phyloP scores from a whole-genome alignment of 2,113 vertebrate genomes.

The Siniperca chuatsi region DNA sequence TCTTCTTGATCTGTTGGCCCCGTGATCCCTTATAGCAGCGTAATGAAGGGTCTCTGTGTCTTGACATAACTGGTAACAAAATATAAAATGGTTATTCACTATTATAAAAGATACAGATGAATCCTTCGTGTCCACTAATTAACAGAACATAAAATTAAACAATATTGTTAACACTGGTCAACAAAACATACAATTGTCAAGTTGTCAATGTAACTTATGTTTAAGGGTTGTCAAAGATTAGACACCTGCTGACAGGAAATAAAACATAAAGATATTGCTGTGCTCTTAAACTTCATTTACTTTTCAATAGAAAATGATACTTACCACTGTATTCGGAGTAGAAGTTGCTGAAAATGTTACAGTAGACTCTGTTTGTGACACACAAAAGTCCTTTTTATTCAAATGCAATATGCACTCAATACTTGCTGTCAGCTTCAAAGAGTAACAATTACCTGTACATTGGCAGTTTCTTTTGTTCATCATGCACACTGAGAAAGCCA shows the following conservation, averaged over 20 bases:
- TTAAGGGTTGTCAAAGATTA: no score
- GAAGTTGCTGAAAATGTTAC: neutral
- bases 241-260: neutral
- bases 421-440: accelerated
- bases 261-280: neutral
- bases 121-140: neutral
- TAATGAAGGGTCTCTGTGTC: slow-evolving; percentile 48
- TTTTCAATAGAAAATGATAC: neutral
- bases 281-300: neutral
- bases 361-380: neutral
- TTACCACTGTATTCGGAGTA: neutral
- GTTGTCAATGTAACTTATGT: neutral
- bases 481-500: slow-evolving; percentile 16
- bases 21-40: slow-evolving; percentile 28
- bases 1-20: slow-evolving; percentile 10
- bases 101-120: neutral
- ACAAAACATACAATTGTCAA: neutral
- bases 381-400: neutral
- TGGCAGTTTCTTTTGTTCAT: slow-evolving; percentile 8
- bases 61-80: neutral
- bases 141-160: neutral
- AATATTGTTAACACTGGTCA: neutral
- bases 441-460: neutral
- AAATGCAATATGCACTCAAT: accelerated
- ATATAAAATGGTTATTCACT: neutral